Evolutionary conservation across 2,797 vertebrate genomes (phyloP).

Genomic region (Carcharodon carcharias): DNA sequence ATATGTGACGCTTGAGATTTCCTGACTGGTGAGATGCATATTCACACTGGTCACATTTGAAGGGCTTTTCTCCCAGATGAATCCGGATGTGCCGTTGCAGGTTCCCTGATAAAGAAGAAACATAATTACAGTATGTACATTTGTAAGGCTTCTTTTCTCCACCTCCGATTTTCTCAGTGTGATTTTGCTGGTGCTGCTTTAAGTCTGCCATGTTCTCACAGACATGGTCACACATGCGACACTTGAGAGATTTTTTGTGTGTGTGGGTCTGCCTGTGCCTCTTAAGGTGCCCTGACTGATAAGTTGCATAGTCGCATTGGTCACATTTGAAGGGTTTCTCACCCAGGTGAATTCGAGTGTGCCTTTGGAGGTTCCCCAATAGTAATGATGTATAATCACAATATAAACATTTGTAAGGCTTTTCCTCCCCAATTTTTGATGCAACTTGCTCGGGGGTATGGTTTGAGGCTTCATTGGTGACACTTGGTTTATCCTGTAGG

Average conservation of each 20-base stretch:
- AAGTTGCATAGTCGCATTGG: slow-evolving; percentile 32
- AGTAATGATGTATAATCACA: slow-evolving; percentile 27
- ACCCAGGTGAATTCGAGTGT: slow-evolving; percentile 34
- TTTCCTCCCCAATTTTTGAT: not conserved
- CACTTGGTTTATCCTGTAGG: not conserved
- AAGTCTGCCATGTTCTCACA: not conserved
- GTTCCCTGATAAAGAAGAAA: slow-evolving; percentile 31
- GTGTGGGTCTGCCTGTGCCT: not conserved
- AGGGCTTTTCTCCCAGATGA: slow-evolving; percentile 30
- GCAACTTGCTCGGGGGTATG: not conserved
- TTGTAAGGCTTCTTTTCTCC: slow-evolving; percentile 35
- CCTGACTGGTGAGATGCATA: slow-evolving; percentile 34
- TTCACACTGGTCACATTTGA: slow-evolving; percentile 31
- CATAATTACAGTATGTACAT: slow-evolving; percentile 34
- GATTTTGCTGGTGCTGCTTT: slow-evolving; percentile 30
- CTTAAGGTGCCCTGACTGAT: slow-evolving; percentile 34
- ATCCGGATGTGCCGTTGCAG: slow-evolving; percentile 28
- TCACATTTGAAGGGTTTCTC: slow-evolving; percentile 34
- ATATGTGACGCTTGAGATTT: slow-evolving; percentile 25
- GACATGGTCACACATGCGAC: slow-evolving; percentile 25
- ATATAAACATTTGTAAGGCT: slow-evolving; percentile 30
- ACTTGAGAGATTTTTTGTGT: slow-evolving; percentile 12
- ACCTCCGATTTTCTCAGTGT: not conserved
- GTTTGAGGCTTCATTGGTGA: not conserved
- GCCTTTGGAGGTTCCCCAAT: slow-evolving; percentile 28